Evolutionary conservation across 2,888 invertebrate genomes (phyloP).

Genomic region (Drosophila anomalipes): DNA sequence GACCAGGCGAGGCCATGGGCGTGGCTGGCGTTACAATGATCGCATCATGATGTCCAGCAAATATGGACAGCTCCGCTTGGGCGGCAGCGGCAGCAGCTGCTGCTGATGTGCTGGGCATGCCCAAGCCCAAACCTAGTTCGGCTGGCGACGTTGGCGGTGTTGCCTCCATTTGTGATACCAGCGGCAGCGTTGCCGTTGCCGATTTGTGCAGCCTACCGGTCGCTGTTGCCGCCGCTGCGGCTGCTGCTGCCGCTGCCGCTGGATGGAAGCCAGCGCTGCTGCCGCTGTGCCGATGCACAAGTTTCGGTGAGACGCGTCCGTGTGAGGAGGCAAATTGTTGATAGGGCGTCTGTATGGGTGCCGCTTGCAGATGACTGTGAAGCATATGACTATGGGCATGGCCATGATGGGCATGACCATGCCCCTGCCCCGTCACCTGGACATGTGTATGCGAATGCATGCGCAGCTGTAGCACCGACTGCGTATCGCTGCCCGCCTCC

Average conservation of each 20-base stretch:
- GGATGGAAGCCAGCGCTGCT: slow-evolving; percentile 82
- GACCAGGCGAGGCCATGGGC: slow-evolving; percentile 85
- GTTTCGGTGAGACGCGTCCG: slow-evolving; percentile 82
- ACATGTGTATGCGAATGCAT: slow-evolving; percentile 75
- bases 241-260: slow-evolving; percentile 43
- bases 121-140: slow-evolving; percentile 56
- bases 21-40: slow-evolving; percentile 86
- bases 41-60: slow-evolving; percentile 80
- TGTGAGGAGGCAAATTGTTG: slow-evolving; percentile 74
- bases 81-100: slow-evolving; percentile 55
- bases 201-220: slow-evolving; percentile 82
- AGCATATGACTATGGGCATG: slow-evolving; percentile 61
- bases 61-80: slow-evolving; percentile 55
- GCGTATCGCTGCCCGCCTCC: slow-evolving; percentile 78
- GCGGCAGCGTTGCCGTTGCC: slow-evolving; percentile 85
- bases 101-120: slow-evolving; percentile 68
- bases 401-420: slow-evolving; percentile 56
- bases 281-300: slow-evolving; percentile 84
- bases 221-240: not conserved
- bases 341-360: slow-evolving; percentile 60
- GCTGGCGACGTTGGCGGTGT: slow-evolving; percentile 82
- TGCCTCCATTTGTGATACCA: slow-evolving; percentile 84
- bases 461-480: slow-evolving; percentile 81
- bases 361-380: slow-evolving; percentile 44
- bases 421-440: slow-evolving; percentile 64